Percentiles rank a stretch among this genome's conserved stretches.
These are phyloP conservation scores for Montipora cactus DNA, from an alignment of 64 coral and sea anemone genomes.

Conservation along the genomic window DNA sequence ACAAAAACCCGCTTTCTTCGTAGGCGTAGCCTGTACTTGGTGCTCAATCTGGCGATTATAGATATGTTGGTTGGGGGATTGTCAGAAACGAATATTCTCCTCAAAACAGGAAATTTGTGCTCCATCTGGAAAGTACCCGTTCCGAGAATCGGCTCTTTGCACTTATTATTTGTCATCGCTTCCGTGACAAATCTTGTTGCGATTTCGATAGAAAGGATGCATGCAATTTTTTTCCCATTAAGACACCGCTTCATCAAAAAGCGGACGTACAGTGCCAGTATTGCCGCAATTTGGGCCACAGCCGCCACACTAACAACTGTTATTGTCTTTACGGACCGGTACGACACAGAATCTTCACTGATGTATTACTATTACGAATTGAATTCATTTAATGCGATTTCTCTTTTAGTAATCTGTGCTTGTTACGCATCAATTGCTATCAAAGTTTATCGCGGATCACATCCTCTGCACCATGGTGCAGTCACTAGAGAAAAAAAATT, in stretches of 20 bases:
- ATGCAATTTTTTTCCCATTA: not conserved
- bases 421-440: not conserved
- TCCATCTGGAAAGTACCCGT: not conserved
- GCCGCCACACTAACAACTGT: not conserved
- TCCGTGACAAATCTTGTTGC: not conserved
- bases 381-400: not conserved
- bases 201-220: not conserved
- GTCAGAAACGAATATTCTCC: not conserved
- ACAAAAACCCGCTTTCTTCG: not conserved
- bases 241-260: not conserved
- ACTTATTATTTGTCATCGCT: not conserved
- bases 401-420: not conserved
- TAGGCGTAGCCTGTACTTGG: not conserved
- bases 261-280: not conserved
- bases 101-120: not conserved
- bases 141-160: not conserved
- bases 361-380: not conserved
- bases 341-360: not conserved
- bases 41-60: not conserved
- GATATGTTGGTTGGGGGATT: conserved; percentile 9
- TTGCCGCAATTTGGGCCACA: not conserved
- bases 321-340: not conserved
- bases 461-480: not conserved
- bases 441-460: not conserved
- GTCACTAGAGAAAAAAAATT: conserved; percentile 4